phyloP scores from a whole-genome alignment of 2,888 invertebrate genomes.

The Ennomos fuscantarius region DNA sequence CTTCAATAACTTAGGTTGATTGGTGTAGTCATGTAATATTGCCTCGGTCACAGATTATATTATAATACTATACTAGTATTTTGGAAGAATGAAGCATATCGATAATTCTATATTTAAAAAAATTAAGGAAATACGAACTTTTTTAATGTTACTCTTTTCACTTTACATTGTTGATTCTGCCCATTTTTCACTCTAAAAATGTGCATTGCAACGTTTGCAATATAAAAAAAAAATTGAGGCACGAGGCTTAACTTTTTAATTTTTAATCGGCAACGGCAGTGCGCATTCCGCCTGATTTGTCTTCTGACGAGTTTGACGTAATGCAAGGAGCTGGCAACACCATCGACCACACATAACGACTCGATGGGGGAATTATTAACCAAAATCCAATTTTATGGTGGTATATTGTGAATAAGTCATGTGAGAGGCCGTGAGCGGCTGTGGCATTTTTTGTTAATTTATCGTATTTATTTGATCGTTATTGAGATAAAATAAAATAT shows the following conservation, averaged over 20 bases:
- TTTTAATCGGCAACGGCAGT: slow-evolving; percentile 47
- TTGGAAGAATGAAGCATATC: too few species aligned
- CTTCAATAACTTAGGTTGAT: too few species aligned
- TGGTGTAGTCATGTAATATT: too few species aligned
- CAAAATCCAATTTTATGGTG: slow-evolving; percentile 73
- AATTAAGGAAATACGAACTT: too few species aligned
- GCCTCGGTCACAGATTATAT: too few species aligned
- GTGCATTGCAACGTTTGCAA: neutral
- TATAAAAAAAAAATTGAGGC: slow-evolving; percentile 13
- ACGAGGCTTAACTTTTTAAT: slow-evolving; percentile 37
- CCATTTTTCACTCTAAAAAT: too few species aligned
- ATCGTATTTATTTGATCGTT: slow-evolving; percentile 22
- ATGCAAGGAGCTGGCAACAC: slow-evolving; percentile 67
- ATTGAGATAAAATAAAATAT: slow-evolving; percentile 18
- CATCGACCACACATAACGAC: slow-evolving; percentile 62
- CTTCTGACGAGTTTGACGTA: slow-evolving; percentile 69
- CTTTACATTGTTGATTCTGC: neutral
- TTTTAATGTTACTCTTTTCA: neutral
- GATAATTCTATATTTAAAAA: too few species aligned
- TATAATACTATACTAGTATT: too few species aligned
- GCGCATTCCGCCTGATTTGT: slow-evolving; percentile 63
- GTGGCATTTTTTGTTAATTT: slow-evolving; percentile 17
- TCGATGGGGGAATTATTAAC: slow-evolving; percentile 55
- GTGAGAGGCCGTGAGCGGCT: slow-evolving; percentile 22
- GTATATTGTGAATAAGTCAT: slow-evolving; percentile 56